Evolutionary conservation across 2,113 vertebrate genomes (phyloP), one percentile per base, ranked within the genome.

Genomic region (Siphamia tubifer): DNA sequence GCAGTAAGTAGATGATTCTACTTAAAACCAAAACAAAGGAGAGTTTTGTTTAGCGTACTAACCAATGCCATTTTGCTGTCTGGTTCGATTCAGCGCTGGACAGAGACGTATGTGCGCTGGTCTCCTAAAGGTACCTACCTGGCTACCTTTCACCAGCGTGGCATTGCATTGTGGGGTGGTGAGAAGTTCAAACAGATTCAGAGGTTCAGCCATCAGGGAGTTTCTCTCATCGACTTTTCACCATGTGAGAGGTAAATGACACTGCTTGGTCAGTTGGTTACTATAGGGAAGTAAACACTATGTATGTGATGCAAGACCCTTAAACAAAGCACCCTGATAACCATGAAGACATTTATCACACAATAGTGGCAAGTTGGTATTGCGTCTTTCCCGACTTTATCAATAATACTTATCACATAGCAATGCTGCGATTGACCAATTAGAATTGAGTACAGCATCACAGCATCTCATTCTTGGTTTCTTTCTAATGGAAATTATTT

Each of bases 101-200:
- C 98, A 5, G 98, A 99, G 87, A 99, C 97, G 0, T 99, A 98
- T 0, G 96, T 99, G 6, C 96, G 97, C 23, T 99, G 98, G 98
- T 99, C 98, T 48, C 97, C 96, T 0, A 98, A 94, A 88, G 98
- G 98, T 5, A 99, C 96, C 28, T 99, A 98, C 86, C 74, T 99
- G 81, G 97, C 96, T 4, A 99, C 98, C 0, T 99, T 98, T 70
- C 98, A 99, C 60, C 97, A 98, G 72, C 91, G 96, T 31, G 98
- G 98, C 74, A 99, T 99, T 0, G 97, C 98, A 0, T 86, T 99
- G 28, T 99, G 98, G 97, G 97, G 97, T 2, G 98, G 98, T n/a
- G 98, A 99, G 90, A 98, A 98, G 40, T 99, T 99, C 92, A 98
- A 98, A 49, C 98, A 99, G 89, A 99, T 99, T 30, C 98, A 99